Evolutionary conservation across 2,888 invertebrate genomes (phyloP), one percentile per base, ranked within the genome.

Genomic region (Calliphora vomitoria): DNA sequence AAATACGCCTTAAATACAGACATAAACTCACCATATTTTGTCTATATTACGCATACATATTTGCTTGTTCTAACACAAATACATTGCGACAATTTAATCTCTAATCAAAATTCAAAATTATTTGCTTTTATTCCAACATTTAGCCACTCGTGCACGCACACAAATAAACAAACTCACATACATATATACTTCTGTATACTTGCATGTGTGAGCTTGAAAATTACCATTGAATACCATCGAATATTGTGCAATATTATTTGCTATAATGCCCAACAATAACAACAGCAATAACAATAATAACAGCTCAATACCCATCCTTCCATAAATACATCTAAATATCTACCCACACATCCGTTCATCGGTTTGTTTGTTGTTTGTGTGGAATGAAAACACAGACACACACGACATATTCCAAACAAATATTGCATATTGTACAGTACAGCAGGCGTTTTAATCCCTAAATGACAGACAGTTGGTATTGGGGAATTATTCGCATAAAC

Each of bases 101-200:
- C 88, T 88, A 85, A 88, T 89, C 87, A 88, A 88, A 85, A 88
- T 89, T 87, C 88, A 81, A 83, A 88, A 84, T 88, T 55, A 62
- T 79, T 81, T 81, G 69, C 71, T 69, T 62, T 47, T 44, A 64
- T 66, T 72, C 47, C 41, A 55, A 44, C 18, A 62, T 71, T 72
- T 53, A 25, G 47, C 44, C 60, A 25, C 20, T 60, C 11, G 44
- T 18, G 4, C 60, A 47, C 60, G 68, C 25, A 64, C 35, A 25
- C 1, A 25, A 25, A 25, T 25, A 25, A 25, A 71, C 38, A 25
- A 25, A 71, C 38, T 35, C 62, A 44, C 15, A 58, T 44, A 38
- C 15, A 58, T 44, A 38, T 35, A n/a, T 4, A 47, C 25, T 18
- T 31, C 5, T 38, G 10, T 20, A 20, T 20, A 3, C 35, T 71